A percentile compares a stretch with the other conserved stretches of the same genome.
phyloP scores from a whole-genome alignment of 2,113 vertebrate species.

The Thalassoma bifasciatum region DNA sequence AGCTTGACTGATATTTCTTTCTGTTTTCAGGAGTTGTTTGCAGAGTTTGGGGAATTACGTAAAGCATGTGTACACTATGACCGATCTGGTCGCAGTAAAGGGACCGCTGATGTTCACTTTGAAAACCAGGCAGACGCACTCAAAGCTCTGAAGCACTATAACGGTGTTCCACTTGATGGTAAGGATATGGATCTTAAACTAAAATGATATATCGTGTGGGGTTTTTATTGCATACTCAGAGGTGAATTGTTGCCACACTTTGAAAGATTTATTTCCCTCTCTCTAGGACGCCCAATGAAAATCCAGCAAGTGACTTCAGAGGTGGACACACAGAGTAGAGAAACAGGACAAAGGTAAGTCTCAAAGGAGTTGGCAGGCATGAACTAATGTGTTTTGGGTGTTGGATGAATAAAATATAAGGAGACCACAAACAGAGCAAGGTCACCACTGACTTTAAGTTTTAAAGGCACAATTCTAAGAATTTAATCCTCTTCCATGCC shows the following conservation, averaged over 20 bases:
- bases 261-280: background rate
- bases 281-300: conserved; percentile 94
- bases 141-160: conserved; percentile 98
- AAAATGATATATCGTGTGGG: rapidly evolving
- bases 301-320: conserved; percentile 94
- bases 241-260: background rate
- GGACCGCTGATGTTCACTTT: conserved; percentile 94
- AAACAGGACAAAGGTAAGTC: conserved; percentile 86
- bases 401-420: no score
- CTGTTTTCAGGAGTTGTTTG: conserved; percentile 90
- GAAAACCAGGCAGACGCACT: conserved; percentile 91
- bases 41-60: conserved; percentile 92
- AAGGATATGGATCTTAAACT: conserved; percentile 38
- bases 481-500: no score
- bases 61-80: conserved; percentile 95
- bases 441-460: no score
- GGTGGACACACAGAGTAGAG: conserved; percentile 87
- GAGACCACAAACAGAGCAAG: no score
- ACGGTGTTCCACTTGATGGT: conserved; percentile 96
- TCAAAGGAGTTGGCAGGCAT: no score
- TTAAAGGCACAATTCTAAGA: no score
- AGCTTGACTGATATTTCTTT: background rate
- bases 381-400: background rate
- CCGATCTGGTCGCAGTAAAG: conserved; percentile 94
- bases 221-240: background rate